Percentiles rank a stretch among this genome's conserved stretches.
These are phyloP conservation scores for Zaprionus inermis DNA, from an alignment of 1,140 invertebrate genomes.

Conservation along the genomic window DNA sequence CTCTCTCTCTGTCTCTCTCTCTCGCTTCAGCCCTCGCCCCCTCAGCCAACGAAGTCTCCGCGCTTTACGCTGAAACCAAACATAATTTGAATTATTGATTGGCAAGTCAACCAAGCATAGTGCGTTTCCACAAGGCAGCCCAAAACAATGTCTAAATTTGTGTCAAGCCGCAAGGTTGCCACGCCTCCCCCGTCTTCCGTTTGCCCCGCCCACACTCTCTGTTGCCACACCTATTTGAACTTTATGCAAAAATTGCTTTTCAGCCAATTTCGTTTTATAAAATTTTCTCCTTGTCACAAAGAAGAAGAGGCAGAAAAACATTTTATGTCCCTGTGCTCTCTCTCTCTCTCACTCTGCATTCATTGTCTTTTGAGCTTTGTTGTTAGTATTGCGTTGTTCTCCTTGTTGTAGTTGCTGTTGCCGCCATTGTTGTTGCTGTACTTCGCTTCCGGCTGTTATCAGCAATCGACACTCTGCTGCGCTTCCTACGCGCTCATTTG, in stretches of 20 bases:
- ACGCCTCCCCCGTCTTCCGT: conserved; percentile 36
- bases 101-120: conserved; percentile 52
- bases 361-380: conserved; percentile 76
- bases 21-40: neutral
- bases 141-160: conserved; percentile 68
- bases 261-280: conserved; percentile 70
- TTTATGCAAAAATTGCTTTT: conserved; percentile 69
- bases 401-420: conserved; percentile 29
- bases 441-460: conserved; percentile 79
- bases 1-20: neutral
- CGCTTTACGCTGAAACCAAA: conserved; percentile 40
- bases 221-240: conserved; percentile 54
- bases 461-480: conserved; percentile 76
- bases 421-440: conserved; percentile 44
- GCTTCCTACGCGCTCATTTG: conserved; percentile 57
- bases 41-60: too few species aligned
- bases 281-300: conserved; percentile 47
- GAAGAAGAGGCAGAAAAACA: conserved; percentile 13
- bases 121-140: conserved; percentile 43
- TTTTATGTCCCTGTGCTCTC: conserved; percentile 21
- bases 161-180: conserved; percentile 60
- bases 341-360: neutral
- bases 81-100: conserved; percentile 81
- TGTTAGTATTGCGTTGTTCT: conserved; percentile 31
- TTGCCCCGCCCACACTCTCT: neutral